Base-by-base conservation (phyloP, 2,888 invertebrate genomes). In the Tribolium freemani region DNA sequence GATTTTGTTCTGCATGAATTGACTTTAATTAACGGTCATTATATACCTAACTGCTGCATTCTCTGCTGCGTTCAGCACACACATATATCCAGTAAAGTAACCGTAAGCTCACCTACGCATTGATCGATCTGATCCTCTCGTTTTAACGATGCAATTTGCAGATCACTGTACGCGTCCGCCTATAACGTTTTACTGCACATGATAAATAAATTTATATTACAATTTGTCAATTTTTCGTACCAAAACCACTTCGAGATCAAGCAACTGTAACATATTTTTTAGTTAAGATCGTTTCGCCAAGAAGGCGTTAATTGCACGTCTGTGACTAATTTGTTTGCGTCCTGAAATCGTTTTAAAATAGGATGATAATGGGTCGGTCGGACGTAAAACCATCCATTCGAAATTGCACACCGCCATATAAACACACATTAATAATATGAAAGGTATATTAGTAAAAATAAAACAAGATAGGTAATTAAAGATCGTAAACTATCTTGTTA, bases 101-200 rank as follows among this genome's bases (percentile, higher is more conserved):
- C 48, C 31, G 50, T 63, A 46, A 45, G 54, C 30, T 45, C 66
- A 46, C 66, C 66, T 56, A 73, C 75, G 75, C 69, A 77, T 72
- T 64, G 73, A 76, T 76, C 74, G 74, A 77, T 77, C 73, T 73
- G 74, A 77, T 77, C 73, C 69, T 66, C 48, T 56, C 69, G 69
- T 74, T 78, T 77, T 78, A 77, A 78, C 76, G 76, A 78, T 77
- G 78, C 76, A 77, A 76, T 77, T 76, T 77, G 76, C 74, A 74
- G 74, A 66, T 58, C 64, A 11, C 64, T 53, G 53, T 44, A 31
- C 53, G 61, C 45, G 69, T 69, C 45, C 60, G 44, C 61, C 53
- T 26, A 50, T 31, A 50, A 51, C 60, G 45, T 61, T 61, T 69
- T 51, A 69, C 58, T 20, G 60, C 51, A 13, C 51, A 51, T 44